Percentiles rank a stretch among this genome's conserved stretches.
phyloP scores from a whole-genome alignment of 2,797 vertebrate species.

The Acestrorhynchus altus region DNA sequence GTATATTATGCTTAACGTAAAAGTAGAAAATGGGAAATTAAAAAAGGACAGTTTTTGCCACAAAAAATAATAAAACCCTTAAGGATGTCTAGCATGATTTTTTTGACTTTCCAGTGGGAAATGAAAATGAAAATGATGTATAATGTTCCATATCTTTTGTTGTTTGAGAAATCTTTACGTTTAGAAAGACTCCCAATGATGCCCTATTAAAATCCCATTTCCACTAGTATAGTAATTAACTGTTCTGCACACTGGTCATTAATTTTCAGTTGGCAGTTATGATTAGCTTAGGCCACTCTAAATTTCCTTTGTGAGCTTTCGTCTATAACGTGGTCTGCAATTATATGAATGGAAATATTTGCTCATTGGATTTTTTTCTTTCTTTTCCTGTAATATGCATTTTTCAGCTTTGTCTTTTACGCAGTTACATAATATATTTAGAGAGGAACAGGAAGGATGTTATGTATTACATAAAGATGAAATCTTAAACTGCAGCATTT shows the following conservation, averaged over 20 bases:
- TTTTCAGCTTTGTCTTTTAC: no score
- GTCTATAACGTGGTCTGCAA: background rate
- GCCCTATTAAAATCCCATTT: slow-evolving; percentile 45
- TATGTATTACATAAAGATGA: background rate
- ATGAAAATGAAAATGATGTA: no score
- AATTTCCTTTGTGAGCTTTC: slow-evolving; percentile 33
- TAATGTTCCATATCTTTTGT: no score
- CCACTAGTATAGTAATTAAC: slow-evolving; percentile 16
- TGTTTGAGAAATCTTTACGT: background rate
- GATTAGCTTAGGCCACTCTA: slow-evolving; percentile 33
- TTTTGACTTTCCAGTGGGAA: no score
- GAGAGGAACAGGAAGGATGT: background rate
- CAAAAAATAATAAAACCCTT: no score
- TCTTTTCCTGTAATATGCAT: background rate
- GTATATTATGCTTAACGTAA: no score
- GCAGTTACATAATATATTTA: background rate
- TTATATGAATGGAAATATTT: background rate
- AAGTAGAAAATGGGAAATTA: no score
- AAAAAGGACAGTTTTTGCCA: no score
- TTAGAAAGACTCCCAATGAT: background rate
- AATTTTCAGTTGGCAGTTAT: slow-evolving; percentile 19
- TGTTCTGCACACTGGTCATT: slow-evolving; percentile 13
- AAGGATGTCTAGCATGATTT: no score
- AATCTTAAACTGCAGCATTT: no score
- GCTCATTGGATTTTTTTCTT: background rate